These are phyloP conservation scores for Apis dorsata DNA, from an alignment of 1,140 invertebrate genomes.

Conservation along the genomic window DNA sequence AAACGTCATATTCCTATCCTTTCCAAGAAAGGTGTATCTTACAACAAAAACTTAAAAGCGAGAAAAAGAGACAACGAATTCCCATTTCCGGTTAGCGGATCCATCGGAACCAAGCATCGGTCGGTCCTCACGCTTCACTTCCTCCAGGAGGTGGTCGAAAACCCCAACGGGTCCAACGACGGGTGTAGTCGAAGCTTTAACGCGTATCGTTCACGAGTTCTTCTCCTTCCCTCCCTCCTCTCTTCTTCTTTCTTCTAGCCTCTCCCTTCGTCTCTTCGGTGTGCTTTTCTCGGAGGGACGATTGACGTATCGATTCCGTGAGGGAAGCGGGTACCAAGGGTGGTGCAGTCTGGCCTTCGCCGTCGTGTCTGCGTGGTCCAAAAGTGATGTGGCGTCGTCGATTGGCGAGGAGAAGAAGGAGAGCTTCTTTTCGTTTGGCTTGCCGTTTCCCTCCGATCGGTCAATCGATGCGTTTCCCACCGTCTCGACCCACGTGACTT, in stretches of 20 bases:
- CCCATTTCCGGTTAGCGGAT: neutral
- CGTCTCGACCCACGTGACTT: constrained; percentile 17
- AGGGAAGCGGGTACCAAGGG: constrained; percentile 52
- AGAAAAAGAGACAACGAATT: neutral
- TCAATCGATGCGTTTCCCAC: neutral
- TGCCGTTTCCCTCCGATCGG: neutral
- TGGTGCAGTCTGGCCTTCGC: constrained; percentile 70
- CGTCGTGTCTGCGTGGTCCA: constrained; percentile 68
- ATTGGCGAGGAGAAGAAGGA: neutral
- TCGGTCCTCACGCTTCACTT: neutral
- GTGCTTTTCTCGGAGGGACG: constrained; percentile 62
- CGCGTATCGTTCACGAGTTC: constrained; percentile 15
- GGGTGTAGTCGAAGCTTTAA: neutral
- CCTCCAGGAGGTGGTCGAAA: neutral
- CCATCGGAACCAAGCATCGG: neutral
- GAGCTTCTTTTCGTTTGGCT: neutral
- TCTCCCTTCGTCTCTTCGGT: constrained; percentile 28
- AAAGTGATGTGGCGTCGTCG: constrained; percentile 70
- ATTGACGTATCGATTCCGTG: constrained; percentile 74
- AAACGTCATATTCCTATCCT: neutral
- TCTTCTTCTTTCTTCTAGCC: constrained; percentile 19
- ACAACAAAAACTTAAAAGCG: neutral
- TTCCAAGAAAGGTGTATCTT: neutral
- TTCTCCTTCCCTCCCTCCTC: neutral
- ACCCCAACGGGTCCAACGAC: neutral